Conservation (phyloP, 2,797 vertebrate genomes). For the Gallinago nigripennis region DNA sequence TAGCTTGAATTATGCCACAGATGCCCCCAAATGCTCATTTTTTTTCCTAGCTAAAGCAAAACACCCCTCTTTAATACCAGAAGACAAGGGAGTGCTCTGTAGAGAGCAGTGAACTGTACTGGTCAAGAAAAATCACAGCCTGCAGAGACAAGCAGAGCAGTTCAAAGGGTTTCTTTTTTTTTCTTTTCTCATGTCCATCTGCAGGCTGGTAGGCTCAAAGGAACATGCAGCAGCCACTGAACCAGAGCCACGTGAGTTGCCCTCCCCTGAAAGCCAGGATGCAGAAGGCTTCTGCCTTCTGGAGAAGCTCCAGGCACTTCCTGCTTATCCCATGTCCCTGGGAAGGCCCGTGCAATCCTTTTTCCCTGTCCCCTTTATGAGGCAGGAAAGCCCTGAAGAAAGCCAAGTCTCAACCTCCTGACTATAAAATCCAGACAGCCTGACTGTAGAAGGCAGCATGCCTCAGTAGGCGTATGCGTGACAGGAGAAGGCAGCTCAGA, state of each 20-base stretch:
- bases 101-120: neutral
- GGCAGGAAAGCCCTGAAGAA: constrained; percentile 1
- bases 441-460: neutral
- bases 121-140: neutral
- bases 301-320: neutral
- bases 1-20: neutral
- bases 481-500: neutral
- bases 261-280: neutral
- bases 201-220: neutral
- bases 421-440: neutral
- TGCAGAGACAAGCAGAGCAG: neutral
- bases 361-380: neutral
- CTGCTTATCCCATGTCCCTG: neutral
- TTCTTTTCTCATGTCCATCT: neutral
- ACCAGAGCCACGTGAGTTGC: accelerated
- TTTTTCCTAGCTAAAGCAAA: neutral
- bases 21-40: neutral
- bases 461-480: neutral
- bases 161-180: neutral
- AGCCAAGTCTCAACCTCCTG: neutral
- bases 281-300: neutral
- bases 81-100: neutral
- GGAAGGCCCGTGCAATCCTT: accelerated
- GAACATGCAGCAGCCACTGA: neutral
- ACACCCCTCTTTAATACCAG: neutral